These are phyloP conservation scores for Agrotis ipsilon DNA, from an alignment of 2,888 invertebrate species.

Conservation along the genomic window DNA sequence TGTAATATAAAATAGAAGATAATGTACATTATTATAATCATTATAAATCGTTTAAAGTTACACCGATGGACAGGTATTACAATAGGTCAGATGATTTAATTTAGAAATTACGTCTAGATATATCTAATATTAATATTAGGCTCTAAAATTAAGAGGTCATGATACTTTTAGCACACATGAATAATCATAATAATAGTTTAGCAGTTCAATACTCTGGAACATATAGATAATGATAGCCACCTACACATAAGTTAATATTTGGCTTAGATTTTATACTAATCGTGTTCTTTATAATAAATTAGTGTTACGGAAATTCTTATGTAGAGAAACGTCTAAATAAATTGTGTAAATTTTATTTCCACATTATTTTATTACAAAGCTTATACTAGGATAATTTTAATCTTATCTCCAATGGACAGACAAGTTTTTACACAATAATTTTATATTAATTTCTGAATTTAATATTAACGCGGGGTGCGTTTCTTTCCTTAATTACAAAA, in stretches of 20 bases:
- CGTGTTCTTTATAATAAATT: conserved; percentile 69
- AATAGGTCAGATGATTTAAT: conserved; percentile 70
- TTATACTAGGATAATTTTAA: conserved; percentile 59
- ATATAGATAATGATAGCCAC: conserved; percentile 75
- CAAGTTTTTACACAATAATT: conserved; percentile 50
- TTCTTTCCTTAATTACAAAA: conserved; percentile 73
- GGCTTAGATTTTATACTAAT: conserved; percentile 78
- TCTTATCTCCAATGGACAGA: conserved; percentile 67
- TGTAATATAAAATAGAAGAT: conserved; percentile 85
- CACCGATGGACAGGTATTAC: conserved; percentile 73
- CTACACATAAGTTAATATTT: conserved; percentile 79
- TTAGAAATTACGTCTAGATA: conserved; percentile 68
- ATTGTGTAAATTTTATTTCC: conserved; percentile 82
- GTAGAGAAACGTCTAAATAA: conserved; percentile 85
- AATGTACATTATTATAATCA: conserved; percentile 83
- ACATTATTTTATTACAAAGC: conserved; percentile 80
- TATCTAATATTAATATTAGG: conserved; percentile 76
- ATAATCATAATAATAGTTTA: conserved; percentile 74
- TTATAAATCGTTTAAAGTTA: conserved; percentile 78
- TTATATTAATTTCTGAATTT: conserved; percentile 38
- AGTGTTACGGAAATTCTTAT: conserved; percentile 82
- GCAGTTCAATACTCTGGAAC: conserved; percentile 72
- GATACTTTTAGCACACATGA: conserved; percentile 75
- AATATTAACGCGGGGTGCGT: conserved; percentile 56
- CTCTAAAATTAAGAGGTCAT: conserved; percentile 83